Evolutionary conservation across 1,140 invertebrate genomes (phyloP).

Genomic region (Amphibalanus amphitrite): DNA sequence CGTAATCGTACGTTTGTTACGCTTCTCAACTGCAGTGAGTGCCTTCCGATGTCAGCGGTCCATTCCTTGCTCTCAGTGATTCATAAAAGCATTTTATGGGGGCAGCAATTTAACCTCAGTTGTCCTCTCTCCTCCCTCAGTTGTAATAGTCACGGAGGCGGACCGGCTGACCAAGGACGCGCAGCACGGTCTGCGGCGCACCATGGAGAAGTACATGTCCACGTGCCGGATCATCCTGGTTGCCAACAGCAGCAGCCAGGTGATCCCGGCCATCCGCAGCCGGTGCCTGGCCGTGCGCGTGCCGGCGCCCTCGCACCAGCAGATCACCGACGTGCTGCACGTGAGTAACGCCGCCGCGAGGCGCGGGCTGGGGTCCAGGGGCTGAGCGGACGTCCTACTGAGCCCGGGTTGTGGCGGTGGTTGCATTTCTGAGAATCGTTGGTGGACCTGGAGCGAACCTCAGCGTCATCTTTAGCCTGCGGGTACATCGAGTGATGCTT

Average conservation of each 20-base stretch:
- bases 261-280: slow-evolving; percentile 88
- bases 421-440: too few species aligned
- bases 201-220: slow-evolving; percentile 97
- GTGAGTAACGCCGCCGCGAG: slow-evolving; percentile 11
- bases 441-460: too few species aligned
- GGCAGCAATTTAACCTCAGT: too few species aligned
- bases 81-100: slow-evolving; percentile 10
- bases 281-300: slow-evolving; percentile 83
- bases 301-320: slow-evolving; percentile 58
- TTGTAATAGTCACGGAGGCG: slow-evolving; percentile 87
- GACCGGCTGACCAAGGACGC: slow-evolving; percentile 94
- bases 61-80: slow-evolving; percentile 11
- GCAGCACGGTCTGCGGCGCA: slow-evolving; percentile 88
- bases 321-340: slow-evolving; percentile 46
- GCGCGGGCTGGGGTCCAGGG: too few species aligned
- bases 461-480: too few species aligned
- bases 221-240: slow-evolving; percentile 90
- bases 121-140: too few species aligned
- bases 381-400: too few species aligned
- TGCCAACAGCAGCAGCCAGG: slow-evolving; percentile 82
- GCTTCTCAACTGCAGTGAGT: too few species aligned
- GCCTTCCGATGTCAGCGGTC: too few species aligned
- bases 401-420: too few species aligned
- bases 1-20: too few species aligned
- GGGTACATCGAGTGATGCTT: too few species aligned